A percentile compares a stretch with the other conserved stretches of the same genome.
Evolutionary conservation across 1,140 invertebrate species (phyloP).

Genomic region (Ooceraea biroi): DNA sequence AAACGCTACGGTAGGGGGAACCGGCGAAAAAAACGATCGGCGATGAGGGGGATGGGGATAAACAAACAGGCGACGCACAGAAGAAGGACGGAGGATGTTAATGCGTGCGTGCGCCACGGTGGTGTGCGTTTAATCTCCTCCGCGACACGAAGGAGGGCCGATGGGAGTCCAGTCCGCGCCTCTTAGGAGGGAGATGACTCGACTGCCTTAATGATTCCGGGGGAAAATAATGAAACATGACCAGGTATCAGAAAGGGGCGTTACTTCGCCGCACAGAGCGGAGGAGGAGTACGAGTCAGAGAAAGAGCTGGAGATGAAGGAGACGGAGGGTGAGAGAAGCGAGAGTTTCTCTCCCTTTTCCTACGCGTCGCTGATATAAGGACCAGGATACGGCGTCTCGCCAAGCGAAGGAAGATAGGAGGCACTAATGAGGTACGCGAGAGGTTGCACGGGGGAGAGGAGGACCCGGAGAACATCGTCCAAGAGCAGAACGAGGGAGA

Average conservation of each 20-base stretch:
- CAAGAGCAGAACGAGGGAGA: constrained; percentile 17
- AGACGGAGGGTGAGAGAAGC: constrained; percentile 35
- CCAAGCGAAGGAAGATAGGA: constrained; percentile 76
- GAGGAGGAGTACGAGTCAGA: constrained; percentile 62
- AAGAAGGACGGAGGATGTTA: constrained; percentile 42
- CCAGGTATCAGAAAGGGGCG: constrained; percentile 77
- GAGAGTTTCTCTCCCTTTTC: constrained; percentile 77
- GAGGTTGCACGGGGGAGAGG: constrained; percentile 35
- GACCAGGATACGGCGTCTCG: constrained; percentile 71
- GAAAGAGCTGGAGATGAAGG: constrained; percentile 1
- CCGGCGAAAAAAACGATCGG: constrained; percentile 52
- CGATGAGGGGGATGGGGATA: constrained; percentile 30
- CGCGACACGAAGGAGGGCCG: constrained; percentile 65
- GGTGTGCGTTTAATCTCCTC: constrained; percentile 73
- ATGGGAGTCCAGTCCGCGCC: constrained; percentile 69
- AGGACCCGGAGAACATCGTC: constrained; percentile 24
- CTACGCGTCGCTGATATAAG: constrained; percentile 73
- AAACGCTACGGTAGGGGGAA: no score
- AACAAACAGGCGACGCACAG: constrained; percentile 22
- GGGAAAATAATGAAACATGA: constrained; percentile 84
- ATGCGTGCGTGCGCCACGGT: constrained; percentile 41
- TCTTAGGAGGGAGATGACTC: constrained; percentile 77
- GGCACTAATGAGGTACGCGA: constrained; percentile 83
- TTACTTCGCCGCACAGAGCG: constrained; percentile 65
- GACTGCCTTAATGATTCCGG: constrained; percentile 80